These are phyloP conservation scores for Liasis olivaceus DNA, from an alignment of 2,797 vertebrate species.

Conservation along the genomic window DNA sequence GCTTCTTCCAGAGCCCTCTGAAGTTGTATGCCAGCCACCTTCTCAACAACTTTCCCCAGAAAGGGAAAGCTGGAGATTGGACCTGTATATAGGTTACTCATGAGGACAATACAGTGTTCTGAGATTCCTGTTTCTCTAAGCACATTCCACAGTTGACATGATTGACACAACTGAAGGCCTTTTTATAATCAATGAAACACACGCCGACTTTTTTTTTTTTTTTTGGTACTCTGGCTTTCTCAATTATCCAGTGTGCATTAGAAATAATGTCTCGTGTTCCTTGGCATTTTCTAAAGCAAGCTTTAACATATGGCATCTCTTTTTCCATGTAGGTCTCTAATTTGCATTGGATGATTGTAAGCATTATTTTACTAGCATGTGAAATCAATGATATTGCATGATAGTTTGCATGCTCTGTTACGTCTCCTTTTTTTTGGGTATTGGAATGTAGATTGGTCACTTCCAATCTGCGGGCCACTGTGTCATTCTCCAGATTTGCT, in stretches of 20 bases:
- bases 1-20: too few relatives aligned
- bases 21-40: too few relatives aligned
- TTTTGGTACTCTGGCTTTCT: neutral
- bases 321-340: neutral
- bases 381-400: too few relatives aligned
- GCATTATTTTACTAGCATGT: too few relatives aligned
- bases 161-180: neutral
- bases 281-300: neutral
- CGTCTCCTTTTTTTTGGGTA: too few relatives aligned
- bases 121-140: neutral
- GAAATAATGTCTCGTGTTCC: neutral
- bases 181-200: neutral
- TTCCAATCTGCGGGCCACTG: too few relatives aligned
- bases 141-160: neutral
- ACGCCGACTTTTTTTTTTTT: neutral
- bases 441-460: too few relatives aligned
- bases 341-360: neutral
- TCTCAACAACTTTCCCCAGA: too few relatives aligned
- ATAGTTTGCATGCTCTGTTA: too few relatives aligned
- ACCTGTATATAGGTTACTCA: neutral
- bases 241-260: neutral
- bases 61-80: too few relatives aligned
- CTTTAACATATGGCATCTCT: neutral
- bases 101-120: neutral
- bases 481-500: too few relatives aligned